Base-by-base conservation (phyloP, 2,113 vertebrate species). In the Urocitellus parryii region DNA sequence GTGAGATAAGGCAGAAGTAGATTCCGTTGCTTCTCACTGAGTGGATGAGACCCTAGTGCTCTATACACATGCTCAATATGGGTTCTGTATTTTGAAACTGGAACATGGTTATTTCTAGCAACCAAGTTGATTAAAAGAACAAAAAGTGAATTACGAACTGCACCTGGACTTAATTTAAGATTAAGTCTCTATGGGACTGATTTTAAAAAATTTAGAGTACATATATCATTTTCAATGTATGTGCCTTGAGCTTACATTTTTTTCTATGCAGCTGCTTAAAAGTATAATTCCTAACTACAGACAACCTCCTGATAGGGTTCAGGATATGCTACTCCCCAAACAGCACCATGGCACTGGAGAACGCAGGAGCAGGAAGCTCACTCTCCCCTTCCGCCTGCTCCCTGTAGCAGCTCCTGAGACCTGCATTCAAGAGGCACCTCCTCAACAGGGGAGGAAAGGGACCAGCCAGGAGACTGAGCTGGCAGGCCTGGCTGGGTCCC, bases 41-140 rank as follows among this genome's bases (percentile, higher is more conserved):
- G 12, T 6, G 22, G 16, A 25, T 12, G 48, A 4, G 0, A 10
- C 34, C 0, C 0, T 2, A 20, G 37, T 25, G 51, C 27, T 51
- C 1, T 27, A 7, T 0, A 37, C 2, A 1, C 6, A 0, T 2
- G 27, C 24, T 6, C 72, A 39, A 16, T 29, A 6, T 32, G 3
- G 20, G 8, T 24, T 65, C 17, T 56, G 13, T 9, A 2, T 14
- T 67, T 73, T 37, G 18, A 80, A 58, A 17, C 27, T 53, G 42
- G 18, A 63, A 16, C 37, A 4, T 1, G 51, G 25, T 67, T 73
- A 29, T 45, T 13, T 11, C 5, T 24, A 22, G 48, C 51, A 76
- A n/a, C 20, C 12, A 22, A 32, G 4, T 10, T 51, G 39, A 89
- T 88, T 39, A 34, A 93, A 82, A 84, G 25, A 56, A 48, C 29